Percentiles rank a stretch among this genome's conserved stretches.
Evolutionary conservation across 2,797 vertebrate species (phyloP).

Genomic region (Falco biarmicus): DNA sequence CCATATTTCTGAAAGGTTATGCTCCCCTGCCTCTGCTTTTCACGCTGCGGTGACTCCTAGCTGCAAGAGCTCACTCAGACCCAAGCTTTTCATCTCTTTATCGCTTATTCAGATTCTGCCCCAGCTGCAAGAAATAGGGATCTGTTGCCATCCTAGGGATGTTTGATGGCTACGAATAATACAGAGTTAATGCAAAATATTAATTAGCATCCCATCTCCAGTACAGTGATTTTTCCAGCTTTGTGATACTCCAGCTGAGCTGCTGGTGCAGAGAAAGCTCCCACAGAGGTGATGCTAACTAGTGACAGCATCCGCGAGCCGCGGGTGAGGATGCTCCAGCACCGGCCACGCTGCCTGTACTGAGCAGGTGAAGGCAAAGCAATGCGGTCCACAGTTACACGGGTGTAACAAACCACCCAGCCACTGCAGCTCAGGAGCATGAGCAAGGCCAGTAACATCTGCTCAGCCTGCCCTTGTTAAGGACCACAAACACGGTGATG

Average conservation of each 20-base stretch:
- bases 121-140: not conserved
- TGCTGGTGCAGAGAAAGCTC: not conserved
- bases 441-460: not conserved
- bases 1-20: not conserved
- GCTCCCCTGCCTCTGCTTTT: not conserved
- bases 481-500: accelerated
- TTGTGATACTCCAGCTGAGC: not conserved
- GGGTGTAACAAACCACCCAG: not conserved
- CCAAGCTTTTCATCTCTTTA: not conserved
- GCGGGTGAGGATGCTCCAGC: not conserved
- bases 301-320: accelerated
- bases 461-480: not conserved
- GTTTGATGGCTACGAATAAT: not conserved
- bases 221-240: not conserved
- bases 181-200: not conserved
- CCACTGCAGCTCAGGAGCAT: accelerated
- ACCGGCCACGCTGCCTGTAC: not conserved
- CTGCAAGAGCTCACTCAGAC: not conserved
- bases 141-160: not conserved
- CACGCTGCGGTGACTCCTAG: not conserved
- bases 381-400: accelerated
- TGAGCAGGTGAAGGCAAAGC: not conserved
- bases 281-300: accelerated
- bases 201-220: not conserved
- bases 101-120: not conserved